Base-by-base conservation (phyloP, 2,888 invertebrate species). In the Catocala nupta region DNA sequence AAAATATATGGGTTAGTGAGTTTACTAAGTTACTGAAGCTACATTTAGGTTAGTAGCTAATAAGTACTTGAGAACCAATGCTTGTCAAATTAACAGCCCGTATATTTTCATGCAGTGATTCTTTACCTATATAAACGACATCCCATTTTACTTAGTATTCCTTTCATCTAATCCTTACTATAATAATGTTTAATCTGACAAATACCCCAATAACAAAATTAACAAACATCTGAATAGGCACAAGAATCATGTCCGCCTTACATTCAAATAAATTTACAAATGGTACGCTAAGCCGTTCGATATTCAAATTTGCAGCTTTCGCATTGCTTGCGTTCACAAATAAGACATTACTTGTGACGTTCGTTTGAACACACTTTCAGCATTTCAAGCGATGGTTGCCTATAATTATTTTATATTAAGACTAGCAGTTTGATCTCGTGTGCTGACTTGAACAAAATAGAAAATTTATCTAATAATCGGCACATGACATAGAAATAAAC, bases 131-230 rank as follows among this genome's bases (percentile, higher is more conserved):
- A 65, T 55, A 65, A 68, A 65, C 69, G 68, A 70, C 57, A 55
- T 13, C 36, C 36, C 16, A 6, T 68, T 71, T 64, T 63, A 57
- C 42, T 42, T 58, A n/a, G 49, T 34, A 13, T 33, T 44, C 5
- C 12, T 44, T 43, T 53, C 39, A 53, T 16, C 56, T 78, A 76
- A 75, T 71, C 63, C 62, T 61, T 58, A 69, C 63, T 68, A 60
- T 70, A 76, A 71, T 74, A 71, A 65, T 66, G 51, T 65, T 65
- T 75, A 82, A 81, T 75, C 71, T 73, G 82, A 84, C 84, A 84
- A 80, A 85, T 79, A 55, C 72, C 59, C 66, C 71, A 78, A 81
- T 84, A 81, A 82, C 75, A 83, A 82, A 84, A 81, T 81, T 81
- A 84, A 82, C 80, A 71, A 81, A 81, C 77, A 77, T 75, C 71